Percentiles rank a stretch among this genome's conserved stretches.
Conservation (phyloP, 2,797 vertebrate species). For the Aphelocoma californica region DNA sequence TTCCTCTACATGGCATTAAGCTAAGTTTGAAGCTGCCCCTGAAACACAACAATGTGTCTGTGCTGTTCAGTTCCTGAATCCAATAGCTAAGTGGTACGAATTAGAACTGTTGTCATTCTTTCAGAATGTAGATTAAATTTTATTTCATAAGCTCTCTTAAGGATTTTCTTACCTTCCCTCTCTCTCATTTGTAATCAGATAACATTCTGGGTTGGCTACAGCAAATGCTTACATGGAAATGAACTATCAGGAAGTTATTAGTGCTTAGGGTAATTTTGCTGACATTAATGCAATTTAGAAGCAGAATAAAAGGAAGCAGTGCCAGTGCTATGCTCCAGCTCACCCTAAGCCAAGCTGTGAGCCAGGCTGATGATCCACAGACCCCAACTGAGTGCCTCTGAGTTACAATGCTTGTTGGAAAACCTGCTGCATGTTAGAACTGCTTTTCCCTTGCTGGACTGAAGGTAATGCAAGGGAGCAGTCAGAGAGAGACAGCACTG, state of each 20-base stretch:
- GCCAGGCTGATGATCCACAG: background rate
- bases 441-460: background rate
- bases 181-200: background rate
- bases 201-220: background rate
- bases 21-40: background rate
- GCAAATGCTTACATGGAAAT: conserved; percentile 19
- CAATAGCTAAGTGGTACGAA: background rate
- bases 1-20: background rate
- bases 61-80: background rate
- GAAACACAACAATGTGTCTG: background rate
- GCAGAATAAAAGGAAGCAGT: conserved; percentile 31
- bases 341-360: background rate
- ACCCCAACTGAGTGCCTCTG: background rate
- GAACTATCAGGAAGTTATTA: conserved; percentile 49
- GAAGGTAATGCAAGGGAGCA: background rate
- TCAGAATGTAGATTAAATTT: background rate
- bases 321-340: background rate
- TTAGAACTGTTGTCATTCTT: background rate
- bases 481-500: background rate
- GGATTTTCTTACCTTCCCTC: conserved; percentile 4
- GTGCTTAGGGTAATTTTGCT: conserved; percentile 10
- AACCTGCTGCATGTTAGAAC: background rate
- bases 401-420: background rate
- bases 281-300: conserved; percentile 47
- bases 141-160: background rate